phyloP scores from a whole-genome alignment of 2,113 vertebrate species.

The Urocynchramus pylzowi region DNA sequence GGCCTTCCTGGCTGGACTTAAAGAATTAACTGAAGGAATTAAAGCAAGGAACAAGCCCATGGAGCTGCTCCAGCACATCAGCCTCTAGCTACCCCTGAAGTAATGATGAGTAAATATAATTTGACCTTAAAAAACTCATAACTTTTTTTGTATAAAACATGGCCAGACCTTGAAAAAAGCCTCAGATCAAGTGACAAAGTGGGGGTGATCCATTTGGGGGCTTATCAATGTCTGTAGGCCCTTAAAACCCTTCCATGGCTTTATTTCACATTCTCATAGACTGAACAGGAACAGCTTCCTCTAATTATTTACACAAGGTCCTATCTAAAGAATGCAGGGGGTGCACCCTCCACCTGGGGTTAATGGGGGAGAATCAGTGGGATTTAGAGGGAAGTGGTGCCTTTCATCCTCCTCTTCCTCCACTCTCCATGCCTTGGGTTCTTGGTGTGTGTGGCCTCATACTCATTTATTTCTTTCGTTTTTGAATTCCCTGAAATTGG shows the following conservation, averaged over 20 bases:
- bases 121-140: not conserved
- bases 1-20: not conserved
- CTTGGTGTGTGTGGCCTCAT: accelerated
- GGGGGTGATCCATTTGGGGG: accelerated
- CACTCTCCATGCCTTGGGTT: not conserved
- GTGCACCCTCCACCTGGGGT: not conserved
- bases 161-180: not conserved
- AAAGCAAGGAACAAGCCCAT: not conserved
- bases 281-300: not conserved
- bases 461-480: not conserved
- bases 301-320: not conserved
- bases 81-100: not conserved
- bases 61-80: not conserved
- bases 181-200: not conserved
- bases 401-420: not conserved
- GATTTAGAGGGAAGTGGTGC: not conserved
- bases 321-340: not conserved
- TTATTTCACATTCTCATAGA: not conserved
- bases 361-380: not conserved
- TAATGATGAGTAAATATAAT: not conserved
- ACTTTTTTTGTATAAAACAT: not conserved
- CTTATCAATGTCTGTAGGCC: not conserved
- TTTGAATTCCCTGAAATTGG: not conserved
- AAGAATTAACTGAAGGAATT: not conserved
- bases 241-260: not conserved